Evolutionary conservation across 1,140 invertebrate genomes (phyloP), one percentile per base, ranked within the genome.

Genomic region (Macrobrachium rosenbergii): DNA sequence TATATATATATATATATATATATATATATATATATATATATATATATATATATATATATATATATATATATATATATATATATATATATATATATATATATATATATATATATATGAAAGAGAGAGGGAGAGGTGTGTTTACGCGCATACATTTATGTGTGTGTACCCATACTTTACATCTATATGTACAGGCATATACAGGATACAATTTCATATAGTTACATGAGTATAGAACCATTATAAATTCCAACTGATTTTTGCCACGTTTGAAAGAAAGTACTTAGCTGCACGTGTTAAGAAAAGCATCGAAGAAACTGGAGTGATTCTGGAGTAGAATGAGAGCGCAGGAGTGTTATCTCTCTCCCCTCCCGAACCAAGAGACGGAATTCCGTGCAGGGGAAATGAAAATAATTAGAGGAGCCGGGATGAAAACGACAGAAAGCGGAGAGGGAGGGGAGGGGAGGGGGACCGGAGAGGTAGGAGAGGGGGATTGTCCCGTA

Each of bases 401-500:
- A 52, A 52, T 10, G 52, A 52, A 10, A 52, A 52, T 37, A 37
- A 37, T 37, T 37, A 37, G 28, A 37, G 28, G 28, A 37, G 28
- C 28, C 28, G 28, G 28, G 21, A 64, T 16, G 21, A n/a, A 17
- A 73, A 37, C 21, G 21, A 73, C n/a, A 16, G 0, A 28, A 17
- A n/a, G n/a, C 64, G 16, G n/a, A 14, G 28, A 23, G 28, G 28
- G 7, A 0, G 8, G 21, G 23, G 8, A 7, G 72, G 8, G 28
- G 1, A 11, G 19, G 72, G 23, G 2, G 16, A 1, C 1, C 3
- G 23, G 7, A 17, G 28, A 14, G 72, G 14, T 21, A 45, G 58
- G 81, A 21, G 67, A 59, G 63, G 21, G 14, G n/a, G 64, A 45
- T 21, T 23, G 43, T 19, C 64, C 69, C 2, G 84, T 87, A 87